Evolutionary conservation across 2,113 vertebrate genomes (phyloP).

Genomic region (Cathartes aura): DNA sequence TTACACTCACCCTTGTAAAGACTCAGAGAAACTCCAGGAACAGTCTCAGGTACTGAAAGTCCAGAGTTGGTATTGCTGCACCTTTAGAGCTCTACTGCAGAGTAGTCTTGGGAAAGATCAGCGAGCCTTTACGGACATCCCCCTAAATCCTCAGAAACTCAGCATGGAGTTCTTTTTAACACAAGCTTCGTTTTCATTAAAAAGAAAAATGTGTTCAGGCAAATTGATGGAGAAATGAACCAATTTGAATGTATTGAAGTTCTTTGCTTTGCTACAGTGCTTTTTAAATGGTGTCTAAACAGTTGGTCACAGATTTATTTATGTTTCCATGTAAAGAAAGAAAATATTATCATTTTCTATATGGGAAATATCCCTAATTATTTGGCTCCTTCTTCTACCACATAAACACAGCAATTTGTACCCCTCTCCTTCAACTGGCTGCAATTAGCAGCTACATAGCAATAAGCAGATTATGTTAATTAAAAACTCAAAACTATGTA

Average conservation of each 20-base stretch:
- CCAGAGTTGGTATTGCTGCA: background rate
- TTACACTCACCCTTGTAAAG: background rate
- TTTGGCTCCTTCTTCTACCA: slow-evolving; percentile 64
- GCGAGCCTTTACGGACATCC: accelerated
- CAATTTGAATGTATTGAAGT: slow-evolving; percentile 9
- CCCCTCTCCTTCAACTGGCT: slow-evolving; percentile 66
- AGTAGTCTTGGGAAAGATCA: background rate
- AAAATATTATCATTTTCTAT: slow-evolving; percentile 60
- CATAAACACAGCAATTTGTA: slow-evolving; percentile 69
- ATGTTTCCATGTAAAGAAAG: slow-evolving; percentile 31
- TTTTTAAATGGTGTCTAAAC: slow-evolving; percentile 47
- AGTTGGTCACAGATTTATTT: slow-evolving; percentile 68
- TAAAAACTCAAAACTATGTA: slow-evolving; percentile 67
- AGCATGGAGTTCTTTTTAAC: background rate
- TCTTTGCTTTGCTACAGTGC: slow-evolving; percentile 4
- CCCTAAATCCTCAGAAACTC: background rate
- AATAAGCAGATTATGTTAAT: slow-evolving; percentile 72
- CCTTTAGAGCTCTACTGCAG: background rate
- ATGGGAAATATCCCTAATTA: slow-evolving; percentile 62
- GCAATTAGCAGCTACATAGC: slow-evolving; percentile 69
- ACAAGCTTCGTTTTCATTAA: background rate
- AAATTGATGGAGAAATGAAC: slow-evolving; percentile 44
- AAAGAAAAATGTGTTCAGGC: background rate
- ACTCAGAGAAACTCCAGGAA: background rate
- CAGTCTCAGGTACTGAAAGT: background rate